Evolutionary conservation across 23 tunicate genomes (phyloP).

Genomic region (Oikopleura dioica): DNA sequence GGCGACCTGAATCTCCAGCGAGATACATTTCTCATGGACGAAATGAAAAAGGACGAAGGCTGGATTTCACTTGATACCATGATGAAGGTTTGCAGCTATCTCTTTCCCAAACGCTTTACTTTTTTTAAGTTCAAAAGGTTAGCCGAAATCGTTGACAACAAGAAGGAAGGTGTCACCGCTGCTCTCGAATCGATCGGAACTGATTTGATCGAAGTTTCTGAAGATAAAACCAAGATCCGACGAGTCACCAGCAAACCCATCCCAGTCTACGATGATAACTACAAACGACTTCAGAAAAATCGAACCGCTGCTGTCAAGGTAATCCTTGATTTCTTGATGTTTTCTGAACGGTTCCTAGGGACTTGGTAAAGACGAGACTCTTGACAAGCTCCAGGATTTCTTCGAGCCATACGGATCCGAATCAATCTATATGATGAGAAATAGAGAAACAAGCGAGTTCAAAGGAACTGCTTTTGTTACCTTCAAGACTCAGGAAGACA

Average conservation of each 20-base stretch:
- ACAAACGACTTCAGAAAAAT: constrained; percentile 21
- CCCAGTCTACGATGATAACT: constrained; percentile 50
- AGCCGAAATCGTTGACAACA: not conserved
- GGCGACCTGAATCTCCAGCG: constrained; percentile 78
- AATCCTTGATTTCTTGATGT: not conserved
- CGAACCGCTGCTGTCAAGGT: constrained; percentile 53
- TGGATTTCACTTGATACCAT: constrained; percentile 87
- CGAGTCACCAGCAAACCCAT: constrained; percentile 35
- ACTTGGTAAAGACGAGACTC: not conserved
- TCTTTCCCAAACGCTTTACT: constrained; percentile 14
- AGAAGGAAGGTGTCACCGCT: constrained; percentile 26
- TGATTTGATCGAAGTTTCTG: constrained; percentile 32
- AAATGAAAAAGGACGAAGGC: constrained; percentile 70
- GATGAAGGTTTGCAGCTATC: no score
- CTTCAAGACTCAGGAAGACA: constrained; percentile 51
- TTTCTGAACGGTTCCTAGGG: not conserved
- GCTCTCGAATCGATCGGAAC: constrained; percentile 24
- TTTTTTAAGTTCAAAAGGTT: not conserved
- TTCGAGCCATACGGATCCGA: not conserved
- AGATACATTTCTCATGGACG: constrained; percentile 63
- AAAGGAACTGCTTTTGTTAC: constrained; percentile 70
- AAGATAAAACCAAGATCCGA: constrained; percentile 39
- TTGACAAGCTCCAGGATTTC: not conserved
- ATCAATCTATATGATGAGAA: not conserved
- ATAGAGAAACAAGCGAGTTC: not conserved